Evolutionary conservation across 2,888 invertebrate species (phyloP).

Genomic region (Nymphalis urticae): DNA sequence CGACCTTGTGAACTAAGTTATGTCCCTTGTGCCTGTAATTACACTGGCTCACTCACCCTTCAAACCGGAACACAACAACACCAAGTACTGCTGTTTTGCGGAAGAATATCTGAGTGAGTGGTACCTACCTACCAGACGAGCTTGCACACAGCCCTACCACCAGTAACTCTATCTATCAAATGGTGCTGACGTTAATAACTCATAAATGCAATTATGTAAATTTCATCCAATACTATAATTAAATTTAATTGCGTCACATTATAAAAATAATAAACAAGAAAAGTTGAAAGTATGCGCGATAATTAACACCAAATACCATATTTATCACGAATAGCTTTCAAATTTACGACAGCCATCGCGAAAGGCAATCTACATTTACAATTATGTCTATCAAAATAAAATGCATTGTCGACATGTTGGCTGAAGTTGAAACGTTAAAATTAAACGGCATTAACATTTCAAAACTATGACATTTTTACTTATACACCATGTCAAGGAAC

Average conservation of each 20-base stretch:
- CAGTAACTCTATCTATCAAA: too few species aligned
- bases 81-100: too few species aligned
- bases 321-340: conserved; percentile 1
- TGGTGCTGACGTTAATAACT: too few species aligned
- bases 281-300: neutral
- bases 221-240: neutral
- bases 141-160: too few species aligned
- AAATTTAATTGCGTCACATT: neutral
- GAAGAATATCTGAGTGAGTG: too few species aligned
- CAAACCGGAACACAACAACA: too few species aligned
- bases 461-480: conserved; percentile 1
- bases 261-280: neutral
- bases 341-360: neutral
- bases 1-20: too few species aligned
- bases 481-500: conserved; percentile 4
- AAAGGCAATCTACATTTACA: conserved; percentile 5
- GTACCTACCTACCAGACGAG: too few species aligned
- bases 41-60: too few species aligned
- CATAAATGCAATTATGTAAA: neutral
- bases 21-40: too few species aligned
- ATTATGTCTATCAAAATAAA: conserved; percentile 7
- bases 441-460: conserved; percentile 5
- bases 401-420: neutral
- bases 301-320: neutral
- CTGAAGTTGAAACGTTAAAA: neutral